Conservation (phyloP, 2,888 invertebrate genomes). For the Mesorhabditis spiculigera region DNA sequence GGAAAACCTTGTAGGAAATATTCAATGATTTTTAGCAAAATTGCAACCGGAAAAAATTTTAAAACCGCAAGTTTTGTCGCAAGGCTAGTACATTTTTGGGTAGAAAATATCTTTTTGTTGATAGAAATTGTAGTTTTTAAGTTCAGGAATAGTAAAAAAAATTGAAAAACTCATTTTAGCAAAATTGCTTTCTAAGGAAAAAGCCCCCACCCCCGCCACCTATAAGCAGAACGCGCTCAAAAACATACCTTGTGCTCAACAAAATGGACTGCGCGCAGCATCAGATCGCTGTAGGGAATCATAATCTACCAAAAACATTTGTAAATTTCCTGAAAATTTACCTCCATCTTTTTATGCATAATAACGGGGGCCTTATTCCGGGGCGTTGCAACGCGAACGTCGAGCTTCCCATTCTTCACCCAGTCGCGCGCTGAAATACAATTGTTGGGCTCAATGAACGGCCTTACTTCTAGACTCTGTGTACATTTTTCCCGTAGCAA, state of each 20-base stretch:
- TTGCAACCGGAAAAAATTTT: background rate
- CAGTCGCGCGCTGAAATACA: background rate
- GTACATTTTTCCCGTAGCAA: slow-evolving; percentile 9
- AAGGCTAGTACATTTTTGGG: too few species aligned
- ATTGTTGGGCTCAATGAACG: background rate
- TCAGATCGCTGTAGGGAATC: background rate
- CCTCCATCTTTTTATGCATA: slow-evolving; percentile 12
- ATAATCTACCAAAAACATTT: background rate
- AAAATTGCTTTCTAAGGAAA: too few species aligned
- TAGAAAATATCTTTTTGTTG: too few species aligned
- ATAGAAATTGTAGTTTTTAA: too few species aligned
- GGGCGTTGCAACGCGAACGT: slow-evolving; percentile 6
- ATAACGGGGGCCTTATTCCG: slow-evolving; percentile 12
- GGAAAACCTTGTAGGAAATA: background rate
- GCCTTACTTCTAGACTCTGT: slow-evolving; percentile 5
- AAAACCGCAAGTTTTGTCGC: slow-evolving; percentile 11
- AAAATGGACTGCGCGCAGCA: background rate
- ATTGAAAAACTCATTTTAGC: too few species aligned
- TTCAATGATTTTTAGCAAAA: background rate
- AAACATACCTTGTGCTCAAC: slow-evolving; percentile 1
- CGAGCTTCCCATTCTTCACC: slow-evolving; percentile 8
- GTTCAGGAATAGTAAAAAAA: too few species aligned
- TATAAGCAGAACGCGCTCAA: background rate
- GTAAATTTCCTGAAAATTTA: background rate
- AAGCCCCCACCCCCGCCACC: background rate